These are phyloP conservation scores for Gortyna flavago DNA, from an alignment of 2,888 invertebrate genomes.

Conservation along the genomic window DNA sequence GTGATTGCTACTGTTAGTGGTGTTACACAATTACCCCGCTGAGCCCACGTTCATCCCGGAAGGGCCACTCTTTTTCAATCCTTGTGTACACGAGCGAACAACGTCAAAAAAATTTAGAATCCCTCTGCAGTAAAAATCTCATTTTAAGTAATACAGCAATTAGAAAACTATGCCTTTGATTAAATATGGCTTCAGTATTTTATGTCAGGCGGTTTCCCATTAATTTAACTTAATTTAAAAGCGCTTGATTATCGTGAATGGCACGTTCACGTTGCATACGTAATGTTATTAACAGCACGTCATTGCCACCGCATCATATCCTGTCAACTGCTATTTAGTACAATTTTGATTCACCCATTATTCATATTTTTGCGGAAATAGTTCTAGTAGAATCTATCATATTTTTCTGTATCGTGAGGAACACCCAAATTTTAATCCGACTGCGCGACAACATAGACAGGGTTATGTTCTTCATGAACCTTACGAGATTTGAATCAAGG, in stretches of 20 bases:
- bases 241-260: constrained; percentile 53
- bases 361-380: neutral
- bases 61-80: neutral
- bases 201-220: neutral
- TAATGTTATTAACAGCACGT: constrained; percentile 46
- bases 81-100: too few species aligned
- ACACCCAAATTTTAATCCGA: neutral
- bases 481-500: neutral
- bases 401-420: neutral
- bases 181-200: constrained; percentile 19
- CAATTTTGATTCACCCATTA: neutral
- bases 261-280: constrained; percentile 40
- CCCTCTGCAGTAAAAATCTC: neutral
- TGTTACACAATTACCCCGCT: too few species aligned
- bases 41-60: neutral
- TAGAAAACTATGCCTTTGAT: constrained; percentile 9
- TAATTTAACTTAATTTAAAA: constrained; percentile 55
- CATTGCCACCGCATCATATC: constrained; percentile 21
- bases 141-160: neutral
- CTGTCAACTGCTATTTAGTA: neutral
- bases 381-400: neutral
- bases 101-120: neutral
- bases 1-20: too few species aligned
- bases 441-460: too few species aligned
- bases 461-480: neutral